phyloP scores from a whole-genome alignment of 2,888 invertebrate genomes.

The Ernsta delagoae region DNA sequence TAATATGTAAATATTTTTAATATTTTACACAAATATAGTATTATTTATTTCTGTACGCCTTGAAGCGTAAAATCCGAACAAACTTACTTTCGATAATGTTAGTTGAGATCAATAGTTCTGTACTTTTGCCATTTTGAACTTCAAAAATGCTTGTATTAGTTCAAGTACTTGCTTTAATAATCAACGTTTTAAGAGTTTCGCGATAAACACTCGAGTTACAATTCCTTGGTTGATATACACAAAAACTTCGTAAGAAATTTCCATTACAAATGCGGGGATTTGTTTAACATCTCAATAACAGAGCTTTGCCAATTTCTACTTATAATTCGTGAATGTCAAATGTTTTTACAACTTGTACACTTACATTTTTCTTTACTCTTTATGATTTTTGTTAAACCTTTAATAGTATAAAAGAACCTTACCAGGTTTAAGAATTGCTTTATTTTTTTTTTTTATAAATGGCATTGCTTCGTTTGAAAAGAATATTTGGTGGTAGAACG shows the following conservation, averaged over 20 bases:
- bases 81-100: too few relatives aligned
- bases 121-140: too few relatives aligned
- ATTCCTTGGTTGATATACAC: background rate
- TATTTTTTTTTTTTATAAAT: too few relatives aligned
- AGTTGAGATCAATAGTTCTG: too few relatives aligned
- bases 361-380: background rate
- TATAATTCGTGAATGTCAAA: slow-evolving; percentile 4
- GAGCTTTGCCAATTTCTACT: slow-evolving; percentile 13
- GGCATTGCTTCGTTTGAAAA: too few relatives aligned
- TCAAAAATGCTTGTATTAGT: too few relatives aligned
- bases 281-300: slow-evolving; percentile 15
- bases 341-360: slow-evolving; percentile 6
- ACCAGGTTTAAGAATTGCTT: too few relatives aligned
- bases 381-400: background rate
- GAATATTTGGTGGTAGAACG: too few relatives aligned
- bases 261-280: slow-evolving; percentile 14
- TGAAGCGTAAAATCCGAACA: too few relatives aligned
- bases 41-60: too few relatives aligned
- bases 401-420: background rate
- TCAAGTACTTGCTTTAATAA: too few relatives aligned
- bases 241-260: background rate
- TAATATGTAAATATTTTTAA: background rate
- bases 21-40: background rate
- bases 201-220: background rate
- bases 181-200: background rate